Percentiles rank a stretch among this genome's conserved stretches.
Conservation (phyloP, 2,797 vertebrate species). For the Pachyuromys duprasi region DNA sequence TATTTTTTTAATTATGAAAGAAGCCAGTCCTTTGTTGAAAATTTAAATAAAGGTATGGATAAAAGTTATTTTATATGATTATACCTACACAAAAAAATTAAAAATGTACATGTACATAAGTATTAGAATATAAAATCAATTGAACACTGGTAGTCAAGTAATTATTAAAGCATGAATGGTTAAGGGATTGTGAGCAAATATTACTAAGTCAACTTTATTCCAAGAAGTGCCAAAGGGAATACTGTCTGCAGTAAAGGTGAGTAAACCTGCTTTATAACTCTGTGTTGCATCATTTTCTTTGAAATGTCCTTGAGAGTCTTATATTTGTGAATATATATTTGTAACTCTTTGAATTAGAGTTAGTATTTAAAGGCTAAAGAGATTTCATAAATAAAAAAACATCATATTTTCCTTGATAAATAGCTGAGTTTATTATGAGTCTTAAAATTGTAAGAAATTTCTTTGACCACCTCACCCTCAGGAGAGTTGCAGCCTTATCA, state of each 20-base stretch:
- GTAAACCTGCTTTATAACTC: constrained; percentile 33
- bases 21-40: background rate
- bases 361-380: constrained; percentile 50
- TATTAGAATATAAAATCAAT: background rate
- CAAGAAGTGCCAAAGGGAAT: background rate
- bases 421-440: background rate
- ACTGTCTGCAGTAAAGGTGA: background rate
- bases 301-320: constrained; percentile 1
- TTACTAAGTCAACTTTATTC: background rate
- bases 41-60: background rate
- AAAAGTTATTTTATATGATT: background rate
- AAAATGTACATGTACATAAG: background rate
- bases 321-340: background rate
- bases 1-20: background rate
- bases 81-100: background rate
- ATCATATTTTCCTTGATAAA: constrained; percentile 24
- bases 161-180: background rate
- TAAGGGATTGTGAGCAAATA: background rate
- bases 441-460: background rate
- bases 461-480: background rate
- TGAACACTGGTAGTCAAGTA: background rate
- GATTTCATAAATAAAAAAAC: background rate
- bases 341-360: constrained; percentile 29
- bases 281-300: background rate
- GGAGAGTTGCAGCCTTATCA: too few species aligned